These are phyloP conservation scores for Poecilia gillii DNA, from an alignment of 2,797 vertebrate species.

Conservation along the genomic window DNA sequence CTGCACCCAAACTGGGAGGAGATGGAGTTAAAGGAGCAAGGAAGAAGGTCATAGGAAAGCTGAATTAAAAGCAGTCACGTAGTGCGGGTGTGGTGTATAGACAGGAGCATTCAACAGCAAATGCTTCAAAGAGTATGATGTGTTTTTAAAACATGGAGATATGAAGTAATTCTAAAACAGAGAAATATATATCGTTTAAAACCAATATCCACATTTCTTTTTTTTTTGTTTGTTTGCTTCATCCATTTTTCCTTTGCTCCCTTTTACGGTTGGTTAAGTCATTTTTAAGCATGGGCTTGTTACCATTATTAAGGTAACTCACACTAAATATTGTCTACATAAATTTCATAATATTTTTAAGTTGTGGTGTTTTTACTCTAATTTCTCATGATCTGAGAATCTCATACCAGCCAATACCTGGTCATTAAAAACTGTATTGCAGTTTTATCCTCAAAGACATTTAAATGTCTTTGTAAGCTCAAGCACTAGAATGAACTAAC, in stretches of 20 bases:
- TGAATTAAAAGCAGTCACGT: slow-evolving; percentile 35
- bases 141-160: neutral
- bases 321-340: neutral
- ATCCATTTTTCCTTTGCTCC: neutral
- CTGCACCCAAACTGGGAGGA: slow-evolving; percentile 64
- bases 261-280: neutral
- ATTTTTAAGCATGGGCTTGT: neutral
- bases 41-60: slow-evolving; percentile 21
- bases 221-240: neutral
- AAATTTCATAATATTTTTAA: neutral
- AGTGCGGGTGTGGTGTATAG: neutral
- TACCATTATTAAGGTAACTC: neutral
- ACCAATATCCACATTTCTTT: neutral
- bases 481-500: neutral
- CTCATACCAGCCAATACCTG: neutral
- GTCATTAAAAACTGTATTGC: neutral
- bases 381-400: neutral
- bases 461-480: neutral
- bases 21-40: slow-evolving; percentile 44
- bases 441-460: neutral
- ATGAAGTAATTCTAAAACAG: neutral
- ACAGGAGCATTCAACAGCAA: neutral
- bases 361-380: neutral
- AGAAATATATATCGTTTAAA: neutral
- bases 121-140: neutral